phyloP scores from a whole-genome alignment of 2,888 invertebrate genomes.

The Idaea aversata region DNA sequence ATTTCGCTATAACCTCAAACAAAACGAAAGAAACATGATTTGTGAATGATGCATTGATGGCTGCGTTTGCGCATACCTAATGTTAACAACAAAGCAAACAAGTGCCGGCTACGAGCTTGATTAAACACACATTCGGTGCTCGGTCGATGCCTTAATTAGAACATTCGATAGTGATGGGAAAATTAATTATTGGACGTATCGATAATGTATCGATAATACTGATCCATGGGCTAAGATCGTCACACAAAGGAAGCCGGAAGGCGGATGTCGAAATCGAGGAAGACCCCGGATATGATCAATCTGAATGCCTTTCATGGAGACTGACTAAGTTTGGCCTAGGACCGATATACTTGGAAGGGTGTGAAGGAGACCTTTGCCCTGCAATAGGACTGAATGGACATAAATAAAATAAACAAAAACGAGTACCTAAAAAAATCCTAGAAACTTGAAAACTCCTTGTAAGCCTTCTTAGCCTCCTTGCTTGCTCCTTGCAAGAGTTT shows the following conservation, averaged over 20 bases:
- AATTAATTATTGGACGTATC: conserved; percentile 12
- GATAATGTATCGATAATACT: background rate
- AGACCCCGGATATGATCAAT: no score
- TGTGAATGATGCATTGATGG: conserved; percentile 8
- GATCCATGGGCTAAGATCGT: background rate
- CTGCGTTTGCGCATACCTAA: conserved; percentile 44
- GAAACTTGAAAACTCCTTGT: no score
- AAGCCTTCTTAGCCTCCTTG: no score
- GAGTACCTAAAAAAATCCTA: no score
- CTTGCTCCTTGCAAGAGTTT: no score
- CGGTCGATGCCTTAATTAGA: conserved; percentile 78
- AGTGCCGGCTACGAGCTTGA: conserved; percentile 68
- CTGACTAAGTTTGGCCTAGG: no score
- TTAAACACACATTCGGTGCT: conserved; percentile 76
- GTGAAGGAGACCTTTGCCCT: no score
- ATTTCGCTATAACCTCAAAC: background rate
- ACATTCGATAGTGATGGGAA: conserved; percentile 48
- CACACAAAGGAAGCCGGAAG: background rate
- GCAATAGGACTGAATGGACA: no score
- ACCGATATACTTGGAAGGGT: no score
- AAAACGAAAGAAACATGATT: background rate
- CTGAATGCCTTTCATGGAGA: no score
- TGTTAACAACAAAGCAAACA: conserved; percentile 60
- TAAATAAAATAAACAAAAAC: no score
- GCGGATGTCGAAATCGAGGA: no score